Evolutionary conservation across 2,113 vertebrate genomes (phyloP).

Genomic region (Ptilonorhynchus violaceus): DNA sequence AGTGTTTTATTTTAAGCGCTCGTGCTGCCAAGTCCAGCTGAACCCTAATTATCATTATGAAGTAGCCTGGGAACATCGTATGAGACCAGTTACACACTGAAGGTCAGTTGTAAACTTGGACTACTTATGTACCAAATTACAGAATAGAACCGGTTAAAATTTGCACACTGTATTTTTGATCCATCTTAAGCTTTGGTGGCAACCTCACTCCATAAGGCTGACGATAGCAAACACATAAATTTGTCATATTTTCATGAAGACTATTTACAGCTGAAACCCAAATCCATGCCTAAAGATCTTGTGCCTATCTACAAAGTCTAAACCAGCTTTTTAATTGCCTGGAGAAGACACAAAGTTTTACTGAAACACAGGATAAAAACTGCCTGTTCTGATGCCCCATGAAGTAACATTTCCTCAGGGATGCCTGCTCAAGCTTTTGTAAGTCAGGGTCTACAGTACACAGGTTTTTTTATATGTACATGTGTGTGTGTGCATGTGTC

Average conservation of each 20-base stretch:
- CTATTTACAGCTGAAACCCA: neutral
- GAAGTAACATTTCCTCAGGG: neutral
- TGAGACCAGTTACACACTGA: neutral
- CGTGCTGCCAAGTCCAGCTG: neutral
- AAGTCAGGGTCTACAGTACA: neutral
- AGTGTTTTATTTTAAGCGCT: neutral
- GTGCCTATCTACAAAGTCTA: neutral
- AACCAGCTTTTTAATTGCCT: neutral
- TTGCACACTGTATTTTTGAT: neutral
- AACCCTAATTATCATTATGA: neutral
- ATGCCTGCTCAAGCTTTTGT: neutral
- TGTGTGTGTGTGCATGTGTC: neutral
- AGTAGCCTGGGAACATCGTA: neutral
- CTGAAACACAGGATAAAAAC: neutral
- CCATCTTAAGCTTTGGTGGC: neutral
- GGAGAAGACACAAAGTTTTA: neutral
- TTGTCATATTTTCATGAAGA: neutral
- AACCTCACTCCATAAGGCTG: neutral
- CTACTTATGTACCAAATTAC: neutral
- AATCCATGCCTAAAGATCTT: neutral
- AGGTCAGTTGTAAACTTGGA: neutral
- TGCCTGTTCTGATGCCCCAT: neutral
- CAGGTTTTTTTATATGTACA: neutral
- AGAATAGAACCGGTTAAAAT: neutral
- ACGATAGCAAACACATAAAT: neutral